A percentile compares a stretch with the other conserved stretches of the same genome.
Conservation (phyloP, 2,113 vertebrate species). For the Ornithorhynchus anatinus region DNA sequence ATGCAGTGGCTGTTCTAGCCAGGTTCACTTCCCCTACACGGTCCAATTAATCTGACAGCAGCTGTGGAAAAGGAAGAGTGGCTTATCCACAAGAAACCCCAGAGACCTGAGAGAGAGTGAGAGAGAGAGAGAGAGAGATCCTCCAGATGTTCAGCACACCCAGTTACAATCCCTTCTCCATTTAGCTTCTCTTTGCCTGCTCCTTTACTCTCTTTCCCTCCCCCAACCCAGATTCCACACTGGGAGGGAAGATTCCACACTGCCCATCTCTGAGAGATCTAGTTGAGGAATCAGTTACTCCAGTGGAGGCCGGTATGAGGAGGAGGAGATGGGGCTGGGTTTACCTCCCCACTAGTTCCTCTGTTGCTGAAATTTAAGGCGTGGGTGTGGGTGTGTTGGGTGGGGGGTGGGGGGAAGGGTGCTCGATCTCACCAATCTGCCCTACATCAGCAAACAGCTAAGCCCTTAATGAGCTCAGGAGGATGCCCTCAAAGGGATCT, state of each 20-base stretch:
- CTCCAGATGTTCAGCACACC: constrained; percentile 54
- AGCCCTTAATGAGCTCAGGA: background rate
- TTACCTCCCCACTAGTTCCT: too few species aligned
- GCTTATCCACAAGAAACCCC: constrained; percentile 34
- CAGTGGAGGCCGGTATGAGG: too few species aligned
- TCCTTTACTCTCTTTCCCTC: background rate
- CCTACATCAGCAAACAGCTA: background rate
- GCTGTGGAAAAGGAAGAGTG: constrained; percentile 54
- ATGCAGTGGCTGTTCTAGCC: background rate
- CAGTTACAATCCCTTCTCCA: constrained; percentile 32
- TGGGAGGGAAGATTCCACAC: too few species aligned
- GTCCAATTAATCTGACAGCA: constrained; percentile 35
- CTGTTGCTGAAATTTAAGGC: too few species aligned
- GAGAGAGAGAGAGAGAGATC: constrained; percentile 21
- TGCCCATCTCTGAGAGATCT: too few species aligned
- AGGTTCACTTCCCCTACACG: constrained; percentile 22
- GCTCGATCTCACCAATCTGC: too few species aligned
- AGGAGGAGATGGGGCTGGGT: too few species aligned
- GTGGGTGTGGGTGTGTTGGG: too few species aligned
- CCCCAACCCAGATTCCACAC: background rate
- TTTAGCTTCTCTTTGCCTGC: constrained; percentile 22
- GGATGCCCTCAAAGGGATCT: background rate
- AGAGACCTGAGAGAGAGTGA: background rate
- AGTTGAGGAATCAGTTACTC: too few species aligned
- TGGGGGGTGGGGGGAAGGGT: too few species aligned